Evolutionary conservation across 2,888 invertebrate genomes (phyloP).

Genomic region (Drosophila suboccidentalis): DNA sequence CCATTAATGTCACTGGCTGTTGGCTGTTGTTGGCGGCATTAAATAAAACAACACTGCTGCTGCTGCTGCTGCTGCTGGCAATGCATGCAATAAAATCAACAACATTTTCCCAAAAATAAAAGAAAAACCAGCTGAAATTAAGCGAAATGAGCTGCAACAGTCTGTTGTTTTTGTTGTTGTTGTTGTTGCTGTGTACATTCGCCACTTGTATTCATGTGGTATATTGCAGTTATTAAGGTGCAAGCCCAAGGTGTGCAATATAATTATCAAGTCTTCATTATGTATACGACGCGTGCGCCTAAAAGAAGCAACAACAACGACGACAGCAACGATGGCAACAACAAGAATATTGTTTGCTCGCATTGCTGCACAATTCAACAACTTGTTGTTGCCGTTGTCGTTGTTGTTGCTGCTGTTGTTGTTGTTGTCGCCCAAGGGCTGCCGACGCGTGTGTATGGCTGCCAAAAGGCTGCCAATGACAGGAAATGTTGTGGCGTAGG

Average conservation of each 20-base stretch:
- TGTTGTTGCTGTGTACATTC: constrained; percentile 9
- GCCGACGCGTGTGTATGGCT: constrained; percentile 32
- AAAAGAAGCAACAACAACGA: constrained; percentile 5
- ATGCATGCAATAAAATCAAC: constrained; percentile 36
- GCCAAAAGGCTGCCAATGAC: constrained; percentile 60
- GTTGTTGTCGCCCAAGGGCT: constrained; percentile 41
- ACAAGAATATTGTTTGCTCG: constrained; percentile 16
- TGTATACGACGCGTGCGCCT: constrained; percentile 28
- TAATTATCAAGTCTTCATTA: constrained; percentile 48
- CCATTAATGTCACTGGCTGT: constrained; percentile 15
- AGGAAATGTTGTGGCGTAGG: constrained; percentile 46
- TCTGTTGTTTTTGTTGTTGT: constrained; percentile 6
- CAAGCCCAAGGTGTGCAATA: constrained; percentile 42
- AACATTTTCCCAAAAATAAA: constrained; percentile 27
- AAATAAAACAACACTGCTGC: constrained; percentile 22
- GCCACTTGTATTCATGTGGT: constrained; percentile 29
- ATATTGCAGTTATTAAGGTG: constrained; percentile 28
- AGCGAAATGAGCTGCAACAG: constrained; percentile 24
- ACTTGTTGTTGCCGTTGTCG: constrained; percentile 33
- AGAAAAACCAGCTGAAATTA: constrained; percentile 22
- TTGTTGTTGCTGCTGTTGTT: constrained; percentile 19
- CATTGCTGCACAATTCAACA: constrained; percentile 34
- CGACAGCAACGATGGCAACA: not conserved
- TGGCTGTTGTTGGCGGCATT: constrained; percentile 19
- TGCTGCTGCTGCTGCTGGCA: constrained; percentile 8